Evolutionary conservation across 1,140 invertebrate species (phyloP).

Genomic region (Belonocnema kinseyi): DNA sequence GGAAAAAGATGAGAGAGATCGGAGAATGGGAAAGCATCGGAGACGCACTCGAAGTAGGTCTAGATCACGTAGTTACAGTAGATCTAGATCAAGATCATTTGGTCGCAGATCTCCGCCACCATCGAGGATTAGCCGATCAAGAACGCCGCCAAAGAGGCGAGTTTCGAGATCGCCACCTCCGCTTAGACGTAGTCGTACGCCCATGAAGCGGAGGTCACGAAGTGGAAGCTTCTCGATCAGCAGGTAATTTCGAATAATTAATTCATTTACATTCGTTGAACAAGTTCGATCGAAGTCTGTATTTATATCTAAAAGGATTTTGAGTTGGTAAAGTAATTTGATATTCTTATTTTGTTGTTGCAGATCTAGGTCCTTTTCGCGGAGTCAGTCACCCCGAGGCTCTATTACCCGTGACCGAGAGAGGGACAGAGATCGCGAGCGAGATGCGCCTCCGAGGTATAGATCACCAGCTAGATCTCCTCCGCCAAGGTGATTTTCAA

Average conservation of each 20-base stretch:
- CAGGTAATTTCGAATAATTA: conserved; percentile 66
- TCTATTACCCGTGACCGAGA: conserved; percentile 67
- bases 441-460: conserved; percentile 69
- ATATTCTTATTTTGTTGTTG: conserved; percentile 38
- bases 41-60: conserved; percentile 74
- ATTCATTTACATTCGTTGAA: background rate
- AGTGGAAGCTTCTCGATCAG: conserved; percentile 76
- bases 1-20: conserved; percentile 86
- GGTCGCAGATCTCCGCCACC: conserved; percentile 66
- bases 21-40: conserved; percentile 80
- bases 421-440: conserved; percentile 62
- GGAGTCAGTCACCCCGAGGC: conserved; percentile 70
- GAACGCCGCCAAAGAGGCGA: conserved; percentile 67
- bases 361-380: conserved; percentile 73
- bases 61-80: conserved; percentile 76
- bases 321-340: background rate
- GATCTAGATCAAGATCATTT: conserved; percentile 73
- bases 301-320: no score
- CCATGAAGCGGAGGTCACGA: conserved; percentile 69
- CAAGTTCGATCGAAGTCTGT: no score
- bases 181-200: conserved; percentile 72
- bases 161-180: conserved; percentile 66
- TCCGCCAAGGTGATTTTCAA: conserved; percentile 70
- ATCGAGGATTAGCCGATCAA: conserved; percentile 67
- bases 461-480: conserved; percentile 76